phyloP scores from a whole-genome alignment of 2,797 vertebrate species.

The Bovichtus variegatus region DNA sequence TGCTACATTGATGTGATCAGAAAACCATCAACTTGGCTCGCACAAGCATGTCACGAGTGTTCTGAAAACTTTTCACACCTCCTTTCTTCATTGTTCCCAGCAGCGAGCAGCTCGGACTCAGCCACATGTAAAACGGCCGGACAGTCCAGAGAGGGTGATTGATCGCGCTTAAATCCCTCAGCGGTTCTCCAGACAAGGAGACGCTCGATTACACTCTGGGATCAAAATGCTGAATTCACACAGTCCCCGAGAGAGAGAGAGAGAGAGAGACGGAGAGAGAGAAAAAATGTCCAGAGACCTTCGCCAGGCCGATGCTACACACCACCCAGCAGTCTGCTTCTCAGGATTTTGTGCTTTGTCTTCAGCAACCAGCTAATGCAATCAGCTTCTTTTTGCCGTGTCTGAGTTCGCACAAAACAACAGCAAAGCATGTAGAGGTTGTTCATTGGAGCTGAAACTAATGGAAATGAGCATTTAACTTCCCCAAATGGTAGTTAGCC shows the following conservation, averaged over 20 bases:
- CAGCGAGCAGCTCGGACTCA: slow-evolving; percentile 54
- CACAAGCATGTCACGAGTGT: slow-evolving; percentile 18
- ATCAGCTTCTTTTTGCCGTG: neutral
- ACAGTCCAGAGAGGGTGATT: slow-evolving; percentile 76
- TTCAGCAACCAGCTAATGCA: slow-evolving; percentile 36
- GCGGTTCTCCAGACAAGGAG: slow-evolving; percentile 75
- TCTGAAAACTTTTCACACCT: slow-evolving; percentile 54
- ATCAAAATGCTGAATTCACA: slow-evolving; percentile 82
- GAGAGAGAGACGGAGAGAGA: neutral
- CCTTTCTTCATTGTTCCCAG: slow-evolving; percentile 34
- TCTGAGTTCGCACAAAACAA: slow-evolving; percentile 16
- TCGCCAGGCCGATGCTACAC: slow-evolving; percentile 39
- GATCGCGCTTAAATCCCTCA: slow-evolving; percentile 75
- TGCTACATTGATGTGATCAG: slow-evolving; percentile 35
- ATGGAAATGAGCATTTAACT: slow-evolving; percentile 30
- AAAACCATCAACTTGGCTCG: slow-evolving; percentile 59
- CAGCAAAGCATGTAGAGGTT: neutral
- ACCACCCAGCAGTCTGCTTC: slow-evolving; percentile 28
- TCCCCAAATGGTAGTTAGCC: neutral
- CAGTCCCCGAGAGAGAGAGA: slow-evolving; percentile 48
- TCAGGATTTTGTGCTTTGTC: slow-evolving; percentile 34
- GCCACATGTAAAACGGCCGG: slow-evolving; percentile 71
- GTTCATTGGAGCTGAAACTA: slow-evolving; percentile 16
- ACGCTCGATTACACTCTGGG: slow-evolving; percentile 78
- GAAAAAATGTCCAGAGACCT: slow-evolving; percentile 54